phyloP scores from a whole-genome alignment of 2,113 vertebrate species.

The Porphyrio hochstetteri region DNA sequence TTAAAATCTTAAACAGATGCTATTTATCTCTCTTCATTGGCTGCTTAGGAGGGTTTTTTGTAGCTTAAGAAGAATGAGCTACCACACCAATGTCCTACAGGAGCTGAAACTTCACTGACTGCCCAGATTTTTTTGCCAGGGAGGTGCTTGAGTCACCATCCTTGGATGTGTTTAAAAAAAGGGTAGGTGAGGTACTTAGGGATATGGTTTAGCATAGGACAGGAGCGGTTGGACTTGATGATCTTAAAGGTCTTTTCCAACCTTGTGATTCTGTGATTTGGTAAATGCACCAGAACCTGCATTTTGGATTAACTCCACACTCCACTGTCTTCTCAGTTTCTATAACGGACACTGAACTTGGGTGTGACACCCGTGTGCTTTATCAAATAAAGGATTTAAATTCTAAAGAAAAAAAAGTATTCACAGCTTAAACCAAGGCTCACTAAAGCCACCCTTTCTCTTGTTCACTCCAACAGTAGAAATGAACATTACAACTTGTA shows the following conservation, averaged over 20 bases:
- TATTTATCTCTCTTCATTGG: not conserved
- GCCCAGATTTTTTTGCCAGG: not conserved
- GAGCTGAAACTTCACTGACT: not conserved
- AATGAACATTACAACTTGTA: rapidly evolving
- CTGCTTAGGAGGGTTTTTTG: not conserved
- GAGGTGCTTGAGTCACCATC: too few relatives aligned
- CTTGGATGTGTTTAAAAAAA: too few relatives aligned
- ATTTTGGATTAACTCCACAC: not conserved
- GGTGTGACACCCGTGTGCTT: rapidly evolving
- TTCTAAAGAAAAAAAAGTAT: not conserved
- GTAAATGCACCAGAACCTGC: not conserved
- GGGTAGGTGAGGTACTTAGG: too few relatives aligned
- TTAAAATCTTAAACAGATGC: not conserved
- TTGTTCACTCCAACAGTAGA: not conserved
- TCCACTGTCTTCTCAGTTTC: not conserved
- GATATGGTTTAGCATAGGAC: too few relatives aligned
- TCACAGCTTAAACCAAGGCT: not conserved
- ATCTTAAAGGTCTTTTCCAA: too few relatives aligned
- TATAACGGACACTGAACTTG: rapidly evolving
- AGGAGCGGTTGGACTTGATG: too few relatives aligned
- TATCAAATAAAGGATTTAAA: not conserved
- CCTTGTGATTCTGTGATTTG: too few relatives aligned
- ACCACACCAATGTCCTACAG: not conserved
- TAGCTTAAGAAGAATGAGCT: not conserved
- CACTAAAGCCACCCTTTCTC: not conserved